These are phyloP conservation scores for Nicator chloris DNA, from an alignment of 2,113 vertebrate species.

Conservation along the genomic window DNA sequence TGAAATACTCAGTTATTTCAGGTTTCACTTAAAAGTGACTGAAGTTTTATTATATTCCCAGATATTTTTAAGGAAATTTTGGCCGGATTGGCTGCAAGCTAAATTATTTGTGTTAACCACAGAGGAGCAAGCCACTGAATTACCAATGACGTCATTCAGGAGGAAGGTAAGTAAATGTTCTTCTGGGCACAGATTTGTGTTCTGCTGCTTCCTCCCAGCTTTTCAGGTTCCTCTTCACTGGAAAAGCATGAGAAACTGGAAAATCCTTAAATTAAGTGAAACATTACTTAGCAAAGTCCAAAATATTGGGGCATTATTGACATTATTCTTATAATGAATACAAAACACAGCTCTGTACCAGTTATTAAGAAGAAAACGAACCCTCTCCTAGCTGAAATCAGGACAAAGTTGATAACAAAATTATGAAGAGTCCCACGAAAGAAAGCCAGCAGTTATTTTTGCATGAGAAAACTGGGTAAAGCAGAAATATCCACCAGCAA, in stretches of 20 bases:
- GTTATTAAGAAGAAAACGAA: neutral
- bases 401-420: neutral
- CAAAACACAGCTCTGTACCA: neutral
- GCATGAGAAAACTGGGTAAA: neutral
- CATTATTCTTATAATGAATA: neutral
- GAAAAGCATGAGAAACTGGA: neutral
- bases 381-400: neutral
- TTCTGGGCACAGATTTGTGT: neutral
- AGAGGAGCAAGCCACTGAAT: neutral
- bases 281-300: neutral
- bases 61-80: neutral
- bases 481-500: neutral
- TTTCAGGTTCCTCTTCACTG: neutral
- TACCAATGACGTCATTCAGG: neutral
- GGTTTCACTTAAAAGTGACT: neutral
- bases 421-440: neutral
- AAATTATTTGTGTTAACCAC: neutral
- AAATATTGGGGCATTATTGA: neutral
- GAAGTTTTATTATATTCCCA: neutral
- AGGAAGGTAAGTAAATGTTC: neutral
- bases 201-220: neutral
- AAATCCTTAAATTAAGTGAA: neutral
- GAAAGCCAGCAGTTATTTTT: neutral
- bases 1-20: neutral
- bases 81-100: neutral